phyloP scores from a whole-genome alignment of 2,888 invertebrate species.

The Meteorus colon region DNA sequence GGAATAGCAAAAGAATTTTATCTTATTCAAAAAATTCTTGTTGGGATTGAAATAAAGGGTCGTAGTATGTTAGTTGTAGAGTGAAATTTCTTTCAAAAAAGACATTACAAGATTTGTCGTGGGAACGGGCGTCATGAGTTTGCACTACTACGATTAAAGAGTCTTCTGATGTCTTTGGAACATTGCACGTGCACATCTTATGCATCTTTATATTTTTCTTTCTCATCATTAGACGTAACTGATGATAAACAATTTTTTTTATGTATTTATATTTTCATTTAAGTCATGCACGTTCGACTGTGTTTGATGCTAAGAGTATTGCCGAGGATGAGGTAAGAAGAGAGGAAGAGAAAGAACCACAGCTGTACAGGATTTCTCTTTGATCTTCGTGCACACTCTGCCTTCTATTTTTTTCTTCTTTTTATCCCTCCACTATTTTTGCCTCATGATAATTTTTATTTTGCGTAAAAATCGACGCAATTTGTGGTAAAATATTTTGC shows the following conservation, averaged over 20 bases:
- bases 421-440: slow-evolving; percentile 12
- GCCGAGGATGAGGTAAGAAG: neutral
- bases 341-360: neutral
- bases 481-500: slow-evolving; percentile 37
- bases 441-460: slow-evolving; percentile 38
- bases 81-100: neutral
- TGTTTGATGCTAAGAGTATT: neutral
- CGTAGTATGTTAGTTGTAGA: too few species aligned
- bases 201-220: neutral
- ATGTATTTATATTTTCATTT: neutral
- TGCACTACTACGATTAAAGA: slow-evolving; percentile 39
- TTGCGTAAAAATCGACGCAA: slow-evolving; percentile 37
- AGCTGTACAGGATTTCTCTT: neutral
- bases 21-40: slow-evolving; percentile 45
- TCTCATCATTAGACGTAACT: neutral
- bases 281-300: neutral
- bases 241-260: slow-evolving; percentile 5
- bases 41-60: slow-evolving; percentile 16
- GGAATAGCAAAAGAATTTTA: slow-evolving; percentile 53
- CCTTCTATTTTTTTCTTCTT: slow-evolving; percentile 29
- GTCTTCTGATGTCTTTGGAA: slow-evolving; percentile 23
- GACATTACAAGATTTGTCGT: slow-evolving; percentile 38
- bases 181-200: neutral
- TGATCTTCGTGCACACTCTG: neutral
- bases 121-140: slow-evolving; percentile 21